Evolutionary conservation across 23 tunicate species (phyloP).

Genomic region (Trididemnum miniatum): DNA sequence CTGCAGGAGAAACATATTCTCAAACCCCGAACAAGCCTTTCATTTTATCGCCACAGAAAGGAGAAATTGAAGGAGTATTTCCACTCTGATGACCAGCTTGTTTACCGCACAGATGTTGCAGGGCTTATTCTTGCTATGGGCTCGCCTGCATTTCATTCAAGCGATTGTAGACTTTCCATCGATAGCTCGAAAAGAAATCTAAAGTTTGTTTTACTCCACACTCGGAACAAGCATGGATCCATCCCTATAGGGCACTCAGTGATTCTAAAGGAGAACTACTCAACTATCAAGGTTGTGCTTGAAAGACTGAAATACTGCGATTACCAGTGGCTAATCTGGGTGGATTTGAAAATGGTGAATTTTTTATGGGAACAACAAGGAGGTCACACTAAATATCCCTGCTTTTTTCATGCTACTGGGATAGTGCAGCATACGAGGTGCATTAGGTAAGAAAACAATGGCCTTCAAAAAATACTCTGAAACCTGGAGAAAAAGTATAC

Average conservation of each 20-base stretch:
- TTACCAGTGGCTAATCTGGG: slow-evolving; percentile 36
- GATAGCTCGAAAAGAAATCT: slow-evolving; percentile 37
- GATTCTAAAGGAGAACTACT: slow-evolving; percentile 23
- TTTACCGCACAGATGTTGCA: slow-evolving; percentile 28
- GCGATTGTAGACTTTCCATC: slow-evolving; percentile 23
- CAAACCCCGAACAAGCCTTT: slow-evolving; percentile 28
- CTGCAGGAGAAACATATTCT: slow-evolving; percentile 35
- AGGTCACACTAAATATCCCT: slow-evolving; percentile 23
- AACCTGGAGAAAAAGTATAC: slow-evolving; percentile 3
- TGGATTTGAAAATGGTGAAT: slow-evolving; percentile 28
- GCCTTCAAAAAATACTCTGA: slow-evolving; percentile 29
- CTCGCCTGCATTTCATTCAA: slow-evolving; percentile 16
- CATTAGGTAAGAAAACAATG: slow-evolving; percentile 37
- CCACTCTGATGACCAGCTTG: slow-evolving; percentile 30
- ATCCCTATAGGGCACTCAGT: slow-evolving; percentile 26
- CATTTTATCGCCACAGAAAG: slow-evolving; percentile 23
- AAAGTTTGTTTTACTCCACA: slow-evolving; percentile 26
- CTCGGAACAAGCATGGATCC: slow-evolving; percentile 30
- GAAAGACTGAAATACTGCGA: slow-evolving; percentile 25
- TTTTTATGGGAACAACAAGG: slow-evolving; percentile 26
- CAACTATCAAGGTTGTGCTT: slow-evolving; percentile 30
- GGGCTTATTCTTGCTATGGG: slow-evolving; percentile 40
- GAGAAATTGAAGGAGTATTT: slow-evolving; percentile 27
- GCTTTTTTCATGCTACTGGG: slow-evolving; percentile 17
- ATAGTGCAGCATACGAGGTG: slow-evolving; percentile 15